These are phyloP conservation scores for Hypercompe scribonia DNA, from an alignment of 2,888 invertebrate genomes.

Conservation along the genomic window DNA sequence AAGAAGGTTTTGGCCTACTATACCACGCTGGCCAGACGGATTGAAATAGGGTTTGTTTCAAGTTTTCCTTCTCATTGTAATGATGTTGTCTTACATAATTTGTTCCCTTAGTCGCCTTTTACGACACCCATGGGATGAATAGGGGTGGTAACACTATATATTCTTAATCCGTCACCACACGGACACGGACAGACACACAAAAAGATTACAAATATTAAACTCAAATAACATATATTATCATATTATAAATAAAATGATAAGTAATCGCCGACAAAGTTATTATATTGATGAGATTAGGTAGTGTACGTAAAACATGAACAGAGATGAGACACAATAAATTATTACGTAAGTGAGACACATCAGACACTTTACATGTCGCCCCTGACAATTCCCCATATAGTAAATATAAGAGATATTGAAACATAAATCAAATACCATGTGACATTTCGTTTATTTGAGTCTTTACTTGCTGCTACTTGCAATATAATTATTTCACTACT, in stretches of 20 bases:
- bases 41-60: too few relatives aligned
- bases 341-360: slow-evolving; percentile 43
- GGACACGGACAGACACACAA: too few relatives aligned
- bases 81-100: too few relatives aligned
- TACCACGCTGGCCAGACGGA: too few relatives aligned
- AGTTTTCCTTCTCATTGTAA: too few relatives aligned
- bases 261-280: slow-evolving; percentile 57
- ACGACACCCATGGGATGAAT: too few relatives aligned
- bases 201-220: slow-evolving; percentile 1
- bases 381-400: slow-evolving; percentile 61
- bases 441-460: slow-evolving; percentile 18
- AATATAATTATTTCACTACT: background rate
- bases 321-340: slow-evolving; percentile 54
- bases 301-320: slow-evolving; percentile 62
- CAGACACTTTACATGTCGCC: slow-evolving; percentile 51
- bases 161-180: too few relatives aligned
- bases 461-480: background rate
- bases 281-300: slow-evolving; percentile 58
- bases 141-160: too few relatives aligned
- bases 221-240: slow-evolving; percentile 29
- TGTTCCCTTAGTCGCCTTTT: too few relatives aligned
- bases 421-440: slow-evolving; percentile 28
- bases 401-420: slow-evolving; percentile 61
- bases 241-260: slow-evolving; percentile 40
- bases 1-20: too few relatives aligned